Base-by-base conservation (phyloP, 2,797 vertebrate genomes). In the Podarcis lilfordi region DNA sequence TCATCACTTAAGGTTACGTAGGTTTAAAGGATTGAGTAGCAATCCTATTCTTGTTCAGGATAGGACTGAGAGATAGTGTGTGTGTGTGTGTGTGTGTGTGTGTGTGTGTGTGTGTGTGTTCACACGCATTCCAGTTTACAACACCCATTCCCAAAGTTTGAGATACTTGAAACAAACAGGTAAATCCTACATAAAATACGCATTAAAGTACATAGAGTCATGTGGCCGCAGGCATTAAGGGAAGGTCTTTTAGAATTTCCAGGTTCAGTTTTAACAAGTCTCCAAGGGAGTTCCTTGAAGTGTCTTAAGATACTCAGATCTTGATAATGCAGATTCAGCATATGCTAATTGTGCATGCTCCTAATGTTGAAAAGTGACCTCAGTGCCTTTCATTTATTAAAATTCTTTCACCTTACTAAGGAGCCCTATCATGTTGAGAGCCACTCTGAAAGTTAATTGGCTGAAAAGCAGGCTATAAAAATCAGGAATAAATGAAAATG, bases 261-360 rank as follows among this genome's bases (percentile, higher is more conserved):
- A 80, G 23, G 68, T 59, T 85, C 79, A 87, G 59, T 75, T 89
- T 89, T 85, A 89, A 85, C 79, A 76, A 85, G 71, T 89, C 77
- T 89, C 83, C 55, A 74, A 89, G 78, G 66, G 78, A 85, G 27
- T n/a, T 68, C 29, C 25, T 89, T 80, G 50, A 66, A 85, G 23
- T 84, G 37, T 80, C 69, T 89, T 89, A 89, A 29, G 66, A 61
- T 43, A 8, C 50, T 82, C 45, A 29, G 72, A 32, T 89, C 80
- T 83, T n/a, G 9, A 84, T 87, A 79, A 80, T 90, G n/a, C 85
- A 84, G 89, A 87, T 75, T 80, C 68, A 75, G 66, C 45, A 15
- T 86, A 66, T 87, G 76, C 55, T 75, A 84, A 87, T 79, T 83
- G 76, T 61, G 23, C 37, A 23, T 23, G 27, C 74, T 15, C n/a